Conservation (phyloP, 2,113 vertebrate genomes). For the Nibea albiflora region DNA sequence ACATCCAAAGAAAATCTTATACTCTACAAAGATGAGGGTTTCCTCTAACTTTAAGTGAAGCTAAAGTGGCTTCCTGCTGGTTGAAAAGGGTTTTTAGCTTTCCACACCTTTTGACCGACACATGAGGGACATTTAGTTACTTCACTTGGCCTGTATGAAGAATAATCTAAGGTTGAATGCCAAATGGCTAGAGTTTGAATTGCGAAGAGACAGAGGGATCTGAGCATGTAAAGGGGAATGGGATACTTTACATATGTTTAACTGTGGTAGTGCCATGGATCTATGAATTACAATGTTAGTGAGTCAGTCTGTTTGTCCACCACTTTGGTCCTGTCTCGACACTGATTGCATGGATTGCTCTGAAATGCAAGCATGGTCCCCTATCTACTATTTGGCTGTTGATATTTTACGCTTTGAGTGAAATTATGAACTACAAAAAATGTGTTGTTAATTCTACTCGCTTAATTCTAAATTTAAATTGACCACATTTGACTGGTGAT, state of each 20-base stretch:
- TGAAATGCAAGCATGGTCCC: neutral
- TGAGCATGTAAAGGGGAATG: neutral
- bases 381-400: too few relatives aligned
- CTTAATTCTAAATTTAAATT: neutral
- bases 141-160: neutral
- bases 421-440: too few relatives aligned
- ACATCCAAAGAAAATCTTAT: slow-evolving; percentile 30
- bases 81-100: neutral
- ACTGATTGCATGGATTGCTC: too few relatives aligned
- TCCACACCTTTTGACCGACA: neutral
- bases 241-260: neutral
- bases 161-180: neutral
- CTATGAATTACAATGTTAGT: neutral
- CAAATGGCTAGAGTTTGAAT: slow-evolving; percentile 9
- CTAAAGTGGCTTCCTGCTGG: neutral
- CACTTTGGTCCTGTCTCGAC: neutral
- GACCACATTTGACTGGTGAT: neutral
- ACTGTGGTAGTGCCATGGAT: neutral
- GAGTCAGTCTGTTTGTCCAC: neutral
- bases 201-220: neutral
- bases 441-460: too few relatives aligned
- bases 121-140: neutral
- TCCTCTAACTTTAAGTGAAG: neutral
- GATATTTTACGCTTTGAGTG: too few relatives aligned
- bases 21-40: slow-evolving; percentile 6